Percentiles rank a stretch among this genome's conserved stretches.
Conservation (phyloP, 2,888 invertebrate species). For the Xestobium rufovillosum region DNA sequence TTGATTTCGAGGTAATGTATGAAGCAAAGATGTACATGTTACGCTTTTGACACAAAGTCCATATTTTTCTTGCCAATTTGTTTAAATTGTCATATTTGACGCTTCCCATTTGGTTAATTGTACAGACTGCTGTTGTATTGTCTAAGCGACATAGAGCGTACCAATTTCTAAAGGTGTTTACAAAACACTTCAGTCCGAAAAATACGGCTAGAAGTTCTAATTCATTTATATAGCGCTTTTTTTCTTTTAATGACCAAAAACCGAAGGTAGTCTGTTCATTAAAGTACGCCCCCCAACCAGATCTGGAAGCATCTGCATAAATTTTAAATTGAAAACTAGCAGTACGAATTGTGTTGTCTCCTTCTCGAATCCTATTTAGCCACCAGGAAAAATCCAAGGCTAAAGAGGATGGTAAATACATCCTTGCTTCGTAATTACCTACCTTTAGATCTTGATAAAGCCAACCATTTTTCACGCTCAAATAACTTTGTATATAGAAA, state of each 20-base stretch:
- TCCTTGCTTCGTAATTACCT: too few relatives aligned
- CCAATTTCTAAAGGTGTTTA: constrained; percentile 11
- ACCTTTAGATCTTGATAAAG: too few relatives aligned
- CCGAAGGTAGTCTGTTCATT: constrained; percentile 16
- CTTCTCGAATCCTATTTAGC: too few relatives aligned
- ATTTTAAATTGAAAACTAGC: too few relatives aligned
- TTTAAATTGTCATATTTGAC: constrained; percentile 21
- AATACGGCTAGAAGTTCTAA: constrained; percentile 26
- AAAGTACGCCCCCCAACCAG: constrained; percentile 22
- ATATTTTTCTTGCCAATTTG: constrained; percentile 22
- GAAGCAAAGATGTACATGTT: constrained; percentile 9
- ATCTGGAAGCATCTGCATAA: constrained; percentile 23
- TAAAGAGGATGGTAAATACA: too few relatives aligned
- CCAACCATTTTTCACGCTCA: too few relatives aligned
- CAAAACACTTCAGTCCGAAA: constrained; percentile 23
- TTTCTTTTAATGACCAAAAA: constrained; percentile 19
- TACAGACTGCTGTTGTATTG: constrained; percentile 22
- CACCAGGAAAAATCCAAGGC: too few relatives aligned
- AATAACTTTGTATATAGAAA: too few relatives aligned
- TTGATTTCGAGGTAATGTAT: background rate
- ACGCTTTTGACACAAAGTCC: constrained; percentile 24
- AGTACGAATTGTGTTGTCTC: too few relatives aligned
- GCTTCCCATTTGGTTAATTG: constrained; percentile 24
- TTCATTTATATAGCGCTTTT: constrained; percentile 22
- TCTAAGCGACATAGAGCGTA: constrained; percentile 22